Percentiles rank a stretch among this genome's conserved stretches.
These are phyloP conservation scores for Archilochus colubris DNA, from an alignment of 2,113 vertebrate genomes.

Conservation along the genomic window DNA sequence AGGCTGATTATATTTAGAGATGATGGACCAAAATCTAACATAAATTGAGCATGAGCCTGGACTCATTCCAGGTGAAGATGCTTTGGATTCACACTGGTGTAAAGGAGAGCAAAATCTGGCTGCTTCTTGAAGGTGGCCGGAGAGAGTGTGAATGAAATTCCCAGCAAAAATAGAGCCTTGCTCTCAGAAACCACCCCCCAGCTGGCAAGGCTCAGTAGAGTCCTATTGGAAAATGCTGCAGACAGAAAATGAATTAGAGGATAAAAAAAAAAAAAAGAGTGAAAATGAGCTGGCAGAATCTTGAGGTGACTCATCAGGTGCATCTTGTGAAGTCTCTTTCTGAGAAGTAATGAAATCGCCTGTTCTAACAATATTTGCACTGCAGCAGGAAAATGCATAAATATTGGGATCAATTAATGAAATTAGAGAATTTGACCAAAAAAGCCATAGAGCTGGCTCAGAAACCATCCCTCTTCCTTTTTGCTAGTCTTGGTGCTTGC, in stretches of 20 bases:
- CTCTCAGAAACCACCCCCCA: background rate
- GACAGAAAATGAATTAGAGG: constrained; percentile 58
- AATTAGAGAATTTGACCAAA: constrained; percentile 67
- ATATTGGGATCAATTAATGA: constrained; percentile 71
- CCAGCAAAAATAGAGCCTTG: background rate
- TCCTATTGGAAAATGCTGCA: constrained; percentile 24
- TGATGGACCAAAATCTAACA: background rate
- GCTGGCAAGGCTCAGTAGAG: background rate
- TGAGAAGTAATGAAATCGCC: constrained; percentile 63
- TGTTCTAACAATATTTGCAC: constrained; percentile 68
- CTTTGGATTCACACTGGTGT: background rate
- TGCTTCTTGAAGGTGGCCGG: background rate
- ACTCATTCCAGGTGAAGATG: fast-evolving
- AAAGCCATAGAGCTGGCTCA: constrained; percentile 43
- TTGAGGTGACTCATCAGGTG: constrained; percentile 73
- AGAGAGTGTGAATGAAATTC: background rate
- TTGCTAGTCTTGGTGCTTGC: background rate
- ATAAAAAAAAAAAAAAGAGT: background rate
- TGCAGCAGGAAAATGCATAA: constrained; percentile 64
- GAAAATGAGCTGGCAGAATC: constrained; percentile 69
- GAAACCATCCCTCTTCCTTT: constrained; percentile 45
- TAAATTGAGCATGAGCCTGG: background rate
- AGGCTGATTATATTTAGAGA: background rate
- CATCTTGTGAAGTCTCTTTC: constrained; percentile 63
- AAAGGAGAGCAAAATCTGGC: background rate